phyloP scores from a whole-genome alignment of 2,888 invertebrate genomes.

The Oxyteleia sp. region DNA sequence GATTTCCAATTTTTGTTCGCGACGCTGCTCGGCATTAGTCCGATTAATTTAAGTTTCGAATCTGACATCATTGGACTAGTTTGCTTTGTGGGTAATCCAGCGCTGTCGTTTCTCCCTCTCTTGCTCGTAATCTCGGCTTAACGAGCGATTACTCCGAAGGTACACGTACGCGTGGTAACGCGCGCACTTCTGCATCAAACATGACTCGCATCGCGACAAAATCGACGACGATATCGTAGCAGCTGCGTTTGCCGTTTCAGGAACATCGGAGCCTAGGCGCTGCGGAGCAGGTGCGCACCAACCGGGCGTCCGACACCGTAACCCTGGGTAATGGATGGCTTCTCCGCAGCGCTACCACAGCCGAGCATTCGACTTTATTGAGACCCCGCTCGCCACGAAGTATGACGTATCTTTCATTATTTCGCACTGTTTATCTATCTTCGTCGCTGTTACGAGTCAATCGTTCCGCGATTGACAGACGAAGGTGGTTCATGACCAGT shows the following conservation, averaged over 20 bases:
- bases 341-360: slow-evolving; percentile 24
- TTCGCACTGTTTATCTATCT: background rate
- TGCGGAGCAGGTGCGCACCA: slow-evolving; percentile 61
- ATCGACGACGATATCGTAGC: slow-evolving; percentile 80
- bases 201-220: slow-evolving; percentile 72
- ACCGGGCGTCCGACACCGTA: slow-evolving; percentile 68
- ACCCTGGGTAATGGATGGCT: slow-evolving; percentile 67
- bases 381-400: slow-evolving; percentile 15
- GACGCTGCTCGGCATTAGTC: background rate
- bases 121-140: slow-evolving; percentile 54
- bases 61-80: slow-evolving; percentile 51
- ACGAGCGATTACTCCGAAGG: slow-evolving; percentile 61
- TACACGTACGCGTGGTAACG: slow-evolving; percentile 59
- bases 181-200: slow-evolving; percentile 68
- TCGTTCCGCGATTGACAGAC: too few relatives aligned
- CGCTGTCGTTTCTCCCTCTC: slow-evolving; percentile 26
- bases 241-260: slow-evolving; percentile 74
- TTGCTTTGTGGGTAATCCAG: slow-evolving; percentile 51
- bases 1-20: slow-evolving; percentile 23
- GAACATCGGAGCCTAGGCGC: slow-evolving; percentile 56
- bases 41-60: slow-evolving; percentile 54
- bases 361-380: slow-evolving; percentile 44
- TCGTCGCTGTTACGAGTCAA: too few relatives aligned
- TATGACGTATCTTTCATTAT: slow-evolving; percentile 42
- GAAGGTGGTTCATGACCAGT: too few relatives aligned